Percentiles rank a stretch among this genome's conserved stretches.
These are phyloP conservation scores for Apolygus lucorum DNA, from an alignment of 1,140 invertebrate species.

Conservation along the genomic window DNA sequence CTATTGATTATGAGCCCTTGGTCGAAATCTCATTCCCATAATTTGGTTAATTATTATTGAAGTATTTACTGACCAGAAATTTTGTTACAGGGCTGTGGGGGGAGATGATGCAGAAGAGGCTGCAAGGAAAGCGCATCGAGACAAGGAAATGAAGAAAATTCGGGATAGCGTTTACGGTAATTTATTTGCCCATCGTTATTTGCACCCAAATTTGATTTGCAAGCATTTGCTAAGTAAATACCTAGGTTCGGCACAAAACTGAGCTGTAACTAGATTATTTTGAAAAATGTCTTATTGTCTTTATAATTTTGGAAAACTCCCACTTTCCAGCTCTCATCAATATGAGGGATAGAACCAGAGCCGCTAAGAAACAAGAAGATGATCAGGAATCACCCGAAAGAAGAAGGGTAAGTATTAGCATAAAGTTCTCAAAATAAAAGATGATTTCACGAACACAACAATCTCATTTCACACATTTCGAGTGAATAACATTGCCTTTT, in stretches of 20 bases:
- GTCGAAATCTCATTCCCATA: neutral
- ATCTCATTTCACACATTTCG: neutral
- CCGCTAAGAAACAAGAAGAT: neutral
- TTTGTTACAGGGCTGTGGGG: constrained; percentile 26
- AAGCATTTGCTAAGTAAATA: no score
- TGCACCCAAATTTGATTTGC: no score
- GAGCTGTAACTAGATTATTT: no score
- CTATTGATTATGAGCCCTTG: neutral
- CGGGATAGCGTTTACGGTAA: constrained; percentile 30
- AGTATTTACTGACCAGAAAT: neutral
- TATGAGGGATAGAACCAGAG: neutral
- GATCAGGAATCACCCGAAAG: neutral
- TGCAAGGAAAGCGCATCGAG: constrained; percentile 26
- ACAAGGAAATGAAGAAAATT: constrained; percentile 30
- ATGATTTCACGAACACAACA: neutral
- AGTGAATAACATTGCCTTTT: neutral
- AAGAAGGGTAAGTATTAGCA: neutral
- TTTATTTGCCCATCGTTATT: no score
- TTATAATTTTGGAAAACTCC: no score
- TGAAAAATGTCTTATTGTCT: neutral
- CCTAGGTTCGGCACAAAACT: no score
- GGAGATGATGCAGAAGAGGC: constrained; percentile 32
- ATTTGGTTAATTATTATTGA: neutral
- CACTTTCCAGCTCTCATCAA: neutral
- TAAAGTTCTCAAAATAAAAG: no score